Base-by-base conservation (phyloP, 2,113 vertebrate genomes). In the Casuarius casuarius region DNA sequence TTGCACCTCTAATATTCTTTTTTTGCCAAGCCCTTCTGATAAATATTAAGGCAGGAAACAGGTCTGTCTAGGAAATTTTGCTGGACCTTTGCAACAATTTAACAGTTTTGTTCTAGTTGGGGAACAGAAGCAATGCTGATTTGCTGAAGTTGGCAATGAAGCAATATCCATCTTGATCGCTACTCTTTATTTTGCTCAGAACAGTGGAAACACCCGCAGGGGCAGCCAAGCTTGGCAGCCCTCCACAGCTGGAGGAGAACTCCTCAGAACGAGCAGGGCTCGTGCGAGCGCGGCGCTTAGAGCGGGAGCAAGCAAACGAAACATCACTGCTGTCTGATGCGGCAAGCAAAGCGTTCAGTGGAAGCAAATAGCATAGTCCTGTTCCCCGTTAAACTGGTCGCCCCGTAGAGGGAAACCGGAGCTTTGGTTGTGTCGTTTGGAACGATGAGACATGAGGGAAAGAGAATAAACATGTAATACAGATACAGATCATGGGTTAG, bases 401-500 rank as follows among this genome's bases (percentile, higher is more conserved):
- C 77, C 44, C 56, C 17, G 1, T 2, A 12, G 31, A 33, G 44
- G 29, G 75, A 12, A 5, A 5, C 8, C 48, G 40, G 38, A 87
- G 71, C 16, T 72, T 75, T 10, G 22, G 1, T 86, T 87, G 19
- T 10, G 54, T 48, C 18, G 17, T 19, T 33, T 22, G 31, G 56
- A 33, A 31, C 14, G 44, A 0, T 20, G 12, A 59, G 10, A 58
- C 68, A 28, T 44, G 3, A 10, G 67, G 9, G 26, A 40, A 56
- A 46, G 4, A 5, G 5, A 54, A 29, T 79, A n/a, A 58, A 2
- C 1, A 2, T 4, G 1, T 26, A 25, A 7, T 52, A 7, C 4
- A 51, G 14, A 13, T 13, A 22, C 19, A 29, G 56, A 59, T 59
- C 56, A 20, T 7, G 25, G 4, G 2, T 68, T 92, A 52, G 23